phyloP scores from a whole-genome alignment of 2,113 vertebrate genomes.

The Clinocottus analis region DNA sequence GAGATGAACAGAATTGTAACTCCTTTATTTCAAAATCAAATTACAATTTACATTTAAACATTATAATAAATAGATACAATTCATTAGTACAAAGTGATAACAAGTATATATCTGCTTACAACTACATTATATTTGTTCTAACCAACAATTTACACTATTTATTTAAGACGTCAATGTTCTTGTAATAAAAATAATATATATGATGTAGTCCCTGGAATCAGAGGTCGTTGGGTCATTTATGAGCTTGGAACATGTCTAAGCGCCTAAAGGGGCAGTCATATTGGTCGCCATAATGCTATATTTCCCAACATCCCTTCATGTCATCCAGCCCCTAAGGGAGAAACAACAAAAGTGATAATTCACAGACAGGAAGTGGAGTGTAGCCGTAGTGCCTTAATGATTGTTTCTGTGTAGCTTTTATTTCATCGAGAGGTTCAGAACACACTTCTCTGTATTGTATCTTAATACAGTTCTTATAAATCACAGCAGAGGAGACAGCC shows the following conservation, averaged over 20 bases:
- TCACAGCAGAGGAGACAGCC: conserved; percentile 19
- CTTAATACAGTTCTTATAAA: conserved; percentile 35
- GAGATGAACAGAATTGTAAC: no score
- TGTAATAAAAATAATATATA: background rate
- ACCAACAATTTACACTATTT: background rate
- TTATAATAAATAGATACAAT: no score
- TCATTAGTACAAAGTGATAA: no score
- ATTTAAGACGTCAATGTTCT: background rate
- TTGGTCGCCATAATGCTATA: conserved; percentile 18
- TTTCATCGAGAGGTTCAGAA: conserved; percentile 14
- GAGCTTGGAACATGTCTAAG: conserved; percentile 9
- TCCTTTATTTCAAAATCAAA: no score
- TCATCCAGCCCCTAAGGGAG: conserved; percentile 23
- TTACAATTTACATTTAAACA: no score
- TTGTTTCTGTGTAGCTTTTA: conserved; percentile 10
- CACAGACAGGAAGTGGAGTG: conserved; percentile 20
- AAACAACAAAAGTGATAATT: conserved; percentile 41
- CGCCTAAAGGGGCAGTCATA: conserved; percentile 23
- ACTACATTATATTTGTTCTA: background rate
- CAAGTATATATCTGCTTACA: no score
- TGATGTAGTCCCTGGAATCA: background rate
- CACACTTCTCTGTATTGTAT: conserved; percentile 1
- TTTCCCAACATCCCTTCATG: conserved; percentile 25
- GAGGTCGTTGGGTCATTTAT: conserved; percentile 9
- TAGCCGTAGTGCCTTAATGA: background rate